phyloP scores from a whole-genome alignment of 2,888 invertebrate genomes.

The Cactoblastis cactorum region DNA sequence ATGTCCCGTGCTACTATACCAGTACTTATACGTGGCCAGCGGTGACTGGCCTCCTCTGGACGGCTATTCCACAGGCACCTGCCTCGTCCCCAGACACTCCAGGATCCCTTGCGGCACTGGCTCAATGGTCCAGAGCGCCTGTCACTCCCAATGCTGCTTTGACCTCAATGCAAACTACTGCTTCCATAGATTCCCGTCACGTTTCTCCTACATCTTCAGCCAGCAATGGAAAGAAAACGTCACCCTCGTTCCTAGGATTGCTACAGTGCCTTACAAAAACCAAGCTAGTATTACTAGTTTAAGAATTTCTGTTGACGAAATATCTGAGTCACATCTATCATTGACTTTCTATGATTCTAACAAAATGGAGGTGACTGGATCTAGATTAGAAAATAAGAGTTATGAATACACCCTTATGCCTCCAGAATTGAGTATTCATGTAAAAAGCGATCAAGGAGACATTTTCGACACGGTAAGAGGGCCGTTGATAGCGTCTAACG shows the following conservation, averaged over 20 bases:
- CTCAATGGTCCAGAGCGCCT: slow-evolving; percentile 42
- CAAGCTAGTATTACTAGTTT: slow-evolving; percentile 42
- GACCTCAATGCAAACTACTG: slow-evolving; percentile 58
- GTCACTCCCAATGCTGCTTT: slow-evolving; percentile 74
- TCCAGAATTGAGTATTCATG: slow-evolving; percentile 49
- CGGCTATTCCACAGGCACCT: slow-evolving; percentile 62
- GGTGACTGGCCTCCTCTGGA: slow-evolving; percentile 47
- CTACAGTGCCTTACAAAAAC: slow-evolving; percentile 47
- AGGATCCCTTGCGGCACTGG: slow-evolving; percentile 62
- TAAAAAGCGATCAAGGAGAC: slow-evolving; percentile 42
- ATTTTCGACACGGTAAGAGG: slow-evolving; percentile 77
- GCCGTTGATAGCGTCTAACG: slow-evolving; percentile 78
- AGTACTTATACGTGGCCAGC: slow-evolving; percentile 42
- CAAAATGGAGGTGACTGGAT: slow-evolving; percentile 30
- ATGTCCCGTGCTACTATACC: slow-evolving; percentile 54
- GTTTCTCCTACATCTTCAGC: slow-evolving; percentile 64
- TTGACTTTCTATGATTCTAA: slow-evolving; percentile 52
- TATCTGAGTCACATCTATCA: slow-evolving; percentile 52
- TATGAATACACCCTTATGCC: slow-evolving; percentile 46
- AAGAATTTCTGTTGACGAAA: slow-evolving; percentile 55
- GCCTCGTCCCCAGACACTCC: slow-evolving; percentile 42
- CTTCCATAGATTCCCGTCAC: slow-evolving; percentile 75
- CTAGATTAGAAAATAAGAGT: slow-evolving; percentile 40
- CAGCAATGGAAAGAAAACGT: slow-evolving; percentile 51
- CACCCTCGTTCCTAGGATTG: slow-evolving; percentile 46